These are phyloP conservation scores for Littorina saxatilis DNA, from an alignment of 1,140 invertebrate genomes.

Conservation along the genomic window DNA sequence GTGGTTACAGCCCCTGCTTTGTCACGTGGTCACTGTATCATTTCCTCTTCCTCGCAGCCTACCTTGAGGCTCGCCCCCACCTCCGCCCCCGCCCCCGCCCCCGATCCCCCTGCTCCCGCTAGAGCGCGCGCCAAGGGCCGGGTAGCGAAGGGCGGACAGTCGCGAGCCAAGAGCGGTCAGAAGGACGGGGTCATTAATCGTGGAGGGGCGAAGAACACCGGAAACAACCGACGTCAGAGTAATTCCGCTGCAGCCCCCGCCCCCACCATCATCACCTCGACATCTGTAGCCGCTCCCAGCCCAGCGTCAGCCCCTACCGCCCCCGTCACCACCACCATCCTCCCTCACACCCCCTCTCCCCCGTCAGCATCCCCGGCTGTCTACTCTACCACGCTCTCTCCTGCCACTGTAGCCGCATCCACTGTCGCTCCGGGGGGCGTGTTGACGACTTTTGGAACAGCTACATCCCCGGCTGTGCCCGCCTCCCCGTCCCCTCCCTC, in stretches of 20 bases:
- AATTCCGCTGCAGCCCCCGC: not conserved
- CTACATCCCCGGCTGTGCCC: not conserved
- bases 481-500: constrained; percentile 1
- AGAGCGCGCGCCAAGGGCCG: constrained; percentile 16
- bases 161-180: not conserved
- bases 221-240: constrained; percentile 5
- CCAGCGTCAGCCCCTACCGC: not conserved
- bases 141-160: not conserved
- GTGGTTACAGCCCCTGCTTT: not conserved
- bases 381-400: not conserved
- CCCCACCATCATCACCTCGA: not conserved
- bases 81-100: not conserved
- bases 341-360: not conserved
- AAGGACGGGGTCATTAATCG: constrained; percentile 10
- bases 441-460: not conserved
- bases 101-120: not conserved
- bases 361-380: not conserved
- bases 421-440: not conserved
- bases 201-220: constrained; percentile 4
- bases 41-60: constrained; percentile 28
- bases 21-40: constrained; percentile 17
- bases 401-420: not conserved
- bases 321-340: not conserved
- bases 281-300: not conserved
- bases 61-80: not conserved